Percentiles rank a stretch among this genome's conserved stretches.
phyloP scores from a whole-genome alignment of 2,797 vertebrate genomes.

The Falco peregrinus region DNA sequence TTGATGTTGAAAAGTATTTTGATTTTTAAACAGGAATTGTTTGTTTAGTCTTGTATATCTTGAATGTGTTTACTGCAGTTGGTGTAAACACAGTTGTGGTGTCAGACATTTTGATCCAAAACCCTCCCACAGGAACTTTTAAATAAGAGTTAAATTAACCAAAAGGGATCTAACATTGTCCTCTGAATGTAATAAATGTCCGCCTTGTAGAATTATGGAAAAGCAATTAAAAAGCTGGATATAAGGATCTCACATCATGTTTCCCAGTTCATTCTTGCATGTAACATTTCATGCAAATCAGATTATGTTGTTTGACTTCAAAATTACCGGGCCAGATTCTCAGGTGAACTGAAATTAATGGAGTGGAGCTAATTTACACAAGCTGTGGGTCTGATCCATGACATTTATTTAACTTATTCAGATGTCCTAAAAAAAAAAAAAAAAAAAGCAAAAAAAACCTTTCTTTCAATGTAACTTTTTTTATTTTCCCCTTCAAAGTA shows the following conservation, averaged over 20 bases:
- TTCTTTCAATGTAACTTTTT: not conserved
- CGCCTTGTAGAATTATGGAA: not conserved
- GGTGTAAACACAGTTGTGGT: not conserved
- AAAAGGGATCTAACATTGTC: constrained; percentile 8
- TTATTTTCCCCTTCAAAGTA: not conserved
- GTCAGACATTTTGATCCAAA: not conserved
- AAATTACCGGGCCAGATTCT: constrained; percentile 28
- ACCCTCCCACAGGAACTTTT: not conserved
- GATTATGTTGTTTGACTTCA: constrained; percentile 34
- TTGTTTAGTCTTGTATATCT: not conserved
- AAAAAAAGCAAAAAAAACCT: accelerated
- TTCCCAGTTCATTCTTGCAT: constrained; percentile 21
- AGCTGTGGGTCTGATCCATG: not conserved
- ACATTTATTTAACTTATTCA: not conserved
- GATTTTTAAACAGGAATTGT: not conserved
- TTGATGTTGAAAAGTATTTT: not conserved
- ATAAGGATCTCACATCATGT: not conserved
- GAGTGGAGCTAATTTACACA: not conserved
- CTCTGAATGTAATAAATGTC: constrained; percentile 26
- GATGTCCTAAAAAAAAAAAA: not conserved
- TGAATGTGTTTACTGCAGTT: not conserved
- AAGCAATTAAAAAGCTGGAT: constrained; percentile 49
- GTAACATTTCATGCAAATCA: constrained; percentile 34
- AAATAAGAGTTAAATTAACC: constrained; percentile 35
- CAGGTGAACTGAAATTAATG: not conserved